Conservation (phyloP, 2,113 vertebrate genomes). For the Aphyosemion australe region DNA sequence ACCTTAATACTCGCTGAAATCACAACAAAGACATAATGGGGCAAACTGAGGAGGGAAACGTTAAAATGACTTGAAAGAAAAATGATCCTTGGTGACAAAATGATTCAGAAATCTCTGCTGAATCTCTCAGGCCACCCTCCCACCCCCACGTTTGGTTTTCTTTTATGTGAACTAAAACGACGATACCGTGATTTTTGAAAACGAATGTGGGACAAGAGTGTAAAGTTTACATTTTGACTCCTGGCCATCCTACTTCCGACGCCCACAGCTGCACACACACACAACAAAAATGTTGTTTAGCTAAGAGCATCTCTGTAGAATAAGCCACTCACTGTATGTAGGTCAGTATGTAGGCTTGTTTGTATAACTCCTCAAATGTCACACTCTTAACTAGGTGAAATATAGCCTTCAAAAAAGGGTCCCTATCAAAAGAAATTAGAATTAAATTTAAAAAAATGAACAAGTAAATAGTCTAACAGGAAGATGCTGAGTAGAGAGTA, state of each 20-base stretch:
- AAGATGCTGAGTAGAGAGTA: constrained; percentile 3
- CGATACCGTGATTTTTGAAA: background rate
- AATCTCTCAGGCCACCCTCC: too few relatives aligned
- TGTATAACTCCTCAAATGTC: constrained; percentile 19
- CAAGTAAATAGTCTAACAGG: background rate
- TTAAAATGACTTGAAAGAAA: background rate
- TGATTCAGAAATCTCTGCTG: background rate
- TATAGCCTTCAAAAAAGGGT: background rate
- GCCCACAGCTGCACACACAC: background rate
- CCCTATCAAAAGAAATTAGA: too few relatives aligned
- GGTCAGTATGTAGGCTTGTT: constrained; percentile 21
- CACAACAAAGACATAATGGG: background rate
- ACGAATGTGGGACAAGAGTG: background rate
- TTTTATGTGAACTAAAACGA: background rate
- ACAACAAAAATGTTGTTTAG: constrained; percentile 3
- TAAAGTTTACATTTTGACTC: background rate
- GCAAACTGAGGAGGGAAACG: background rate
- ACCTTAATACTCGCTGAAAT: constrained; percentile 1
- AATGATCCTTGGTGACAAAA: background rate
- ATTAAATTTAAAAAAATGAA: background rate
- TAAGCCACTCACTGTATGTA: constrained; percentile 13
- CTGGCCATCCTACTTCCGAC: too few relatives aligned
- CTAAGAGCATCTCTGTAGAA: constrained; percentile 6
- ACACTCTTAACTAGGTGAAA: constrained; percentile 2
- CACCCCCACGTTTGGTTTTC: background rate